These are phyloP conservation scores for Uloborus diversus DNA, from an alignment of 1,140 invertebrate species.

Conservation along the genomic window DNA sequence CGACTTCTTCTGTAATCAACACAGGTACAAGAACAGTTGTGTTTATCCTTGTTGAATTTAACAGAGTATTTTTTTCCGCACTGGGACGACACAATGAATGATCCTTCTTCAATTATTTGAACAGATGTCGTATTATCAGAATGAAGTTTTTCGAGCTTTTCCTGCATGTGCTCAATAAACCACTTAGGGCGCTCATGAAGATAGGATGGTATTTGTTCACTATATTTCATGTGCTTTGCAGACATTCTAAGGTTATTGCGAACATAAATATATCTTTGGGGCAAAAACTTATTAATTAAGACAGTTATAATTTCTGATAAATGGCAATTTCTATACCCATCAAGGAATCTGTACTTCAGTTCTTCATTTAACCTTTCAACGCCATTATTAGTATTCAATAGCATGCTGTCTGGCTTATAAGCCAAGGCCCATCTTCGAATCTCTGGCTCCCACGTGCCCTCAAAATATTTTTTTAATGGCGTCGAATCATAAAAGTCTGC, in stretches of 20 bases:
- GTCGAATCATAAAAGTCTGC: background rate
- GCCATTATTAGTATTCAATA: constrained; percentile 10
- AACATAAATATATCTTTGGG: background rate
- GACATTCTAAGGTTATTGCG: background rate
- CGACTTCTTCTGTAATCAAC: no score
- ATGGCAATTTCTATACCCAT: background rate
- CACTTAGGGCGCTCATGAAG: background rate
- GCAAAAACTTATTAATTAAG: background rate
- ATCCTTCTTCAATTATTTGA: no score
- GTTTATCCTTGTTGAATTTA: no score
- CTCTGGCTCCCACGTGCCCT: background rate
- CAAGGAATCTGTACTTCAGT: background rate
- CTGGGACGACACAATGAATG: no score
- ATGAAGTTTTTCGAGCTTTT: background rate
- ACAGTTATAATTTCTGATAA: background rate
- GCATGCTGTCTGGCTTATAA: background rate
- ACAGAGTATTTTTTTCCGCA: no score
- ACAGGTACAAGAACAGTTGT: no score
- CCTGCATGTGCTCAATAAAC: background rate
- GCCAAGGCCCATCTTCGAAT: constrained; percentile 10
- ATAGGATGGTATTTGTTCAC: background rate
- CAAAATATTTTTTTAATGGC: constrained; percentile 4
- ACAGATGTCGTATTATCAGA: background rate
- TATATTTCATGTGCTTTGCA: background rate
- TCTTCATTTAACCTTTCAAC: background rate